These are phyloP conservation scores for Chalcis sispes DNA, from an alignment of 2,888 invertebrate genomes.

Conservation along the genomic window DNA sequence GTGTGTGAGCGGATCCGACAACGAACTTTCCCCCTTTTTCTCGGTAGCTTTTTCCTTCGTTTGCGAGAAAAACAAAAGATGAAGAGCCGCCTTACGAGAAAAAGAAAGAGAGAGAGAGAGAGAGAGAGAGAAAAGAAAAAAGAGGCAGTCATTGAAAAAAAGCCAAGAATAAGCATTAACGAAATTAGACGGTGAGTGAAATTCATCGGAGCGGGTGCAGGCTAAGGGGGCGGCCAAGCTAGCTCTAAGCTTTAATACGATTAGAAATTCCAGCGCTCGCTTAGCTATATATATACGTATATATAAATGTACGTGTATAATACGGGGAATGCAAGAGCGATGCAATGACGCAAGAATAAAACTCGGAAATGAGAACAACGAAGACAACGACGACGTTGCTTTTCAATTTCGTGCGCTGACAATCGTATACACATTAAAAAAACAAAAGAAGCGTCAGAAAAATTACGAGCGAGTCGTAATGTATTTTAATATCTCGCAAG, in stretches of 20 bases:
- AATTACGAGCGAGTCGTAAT: conserved; percentile 59
- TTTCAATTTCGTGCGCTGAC: conserved; percentile 73
- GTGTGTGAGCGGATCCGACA: conserved; percentile 10
- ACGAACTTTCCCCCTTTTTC: conserved; percentile 11
- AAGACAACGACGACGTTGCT: conserved; percentile 63
- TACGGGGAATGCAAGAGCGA: conserved; percentile 12
- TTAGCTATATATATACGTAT: neutral
- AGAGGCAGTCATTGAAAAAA: neutral
- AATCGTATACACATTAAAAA: conserved; percentile 60
- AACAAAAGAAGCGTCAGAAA: neutral
- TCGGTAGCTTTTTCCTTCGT: neutral
- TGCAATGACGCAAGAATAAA: conserved; percentile 53
- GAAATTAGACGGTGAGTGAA: conserved; percentile 36
- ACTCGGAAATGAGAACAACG: conserved; percentile 56
- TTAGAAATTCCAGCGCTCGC: conserved; percentile 55
- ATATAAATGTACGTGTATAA: no score
- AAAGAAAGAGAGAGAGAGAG: no score
- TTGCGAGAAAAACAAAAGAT: conserved; percentile 4
- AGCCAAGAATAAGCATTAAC: conserved; percentile 22
- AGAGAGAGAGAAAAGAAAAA: no score
- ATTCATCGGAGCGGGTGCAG: neutral
- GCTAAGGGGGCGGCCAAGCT: conserved; percentile 6
- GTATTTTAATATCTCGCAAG: conserved; percentile 69
- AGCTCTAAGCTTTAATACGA: conserved; percentile 30
- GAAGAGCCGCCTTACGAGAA: neutral